Conservation (phyloP, 2,797 vertebrate species). For the Spatula clypeata region DNA sequence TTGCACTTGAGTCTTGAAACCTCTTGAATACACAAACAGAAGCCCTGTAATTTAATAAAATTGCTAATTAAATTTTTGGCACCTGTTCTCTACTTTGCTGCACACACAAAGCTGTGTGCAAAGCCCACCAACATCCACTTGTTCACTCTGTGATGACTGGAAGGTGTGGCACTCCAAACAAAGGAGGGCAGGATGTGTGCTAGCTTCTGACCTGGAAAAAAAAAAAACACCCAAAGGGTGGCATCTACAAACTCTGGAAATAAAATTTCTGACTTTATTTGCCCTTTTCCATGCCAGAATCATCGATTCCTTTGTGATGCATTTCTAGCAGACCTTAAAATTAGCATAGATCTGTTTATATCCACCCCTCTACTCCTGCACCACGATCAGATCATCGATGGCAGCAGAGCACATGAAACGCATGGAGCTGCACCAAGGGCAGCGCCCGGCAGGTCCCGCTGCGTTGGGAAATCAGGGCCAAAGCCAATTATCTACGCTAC, state of each 20-base stretch:
- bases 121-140: rapidly evolving
- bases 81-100: not conserved
- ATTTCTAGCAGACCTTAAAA: conserved; percentile 45
- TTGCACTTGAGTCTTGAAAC: not conserved
- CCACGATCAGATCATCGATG: not conserved
- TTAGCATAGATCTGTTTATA: conserved; percentile 57
- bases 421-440: not conserved
- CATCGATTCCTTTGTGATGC: not conserved
- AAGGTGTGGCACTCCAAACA: not conserved
- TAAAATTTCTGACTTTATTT: not conserved
- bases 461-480: not conserved
- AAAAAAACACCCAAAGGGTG: not conserved
- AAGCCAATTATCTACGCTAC: not conserved
- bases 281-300: conserved; percentile 18
- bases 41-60: not conserved
- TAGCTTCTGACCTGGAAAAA: not conserved
- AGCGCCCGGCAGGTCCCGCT: not conserved
- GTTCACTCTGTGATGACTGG: rapidly evolving
- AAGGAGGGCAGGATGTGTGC: not conserved
- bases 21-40: not conserved
- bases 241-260: not conserved
- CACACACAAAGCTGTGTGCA: not conserved
- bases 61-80: not conserved
- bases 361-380: not conserved
- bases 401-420: not conserved